Percentiles rank a stretch among this genome's conserved stretches.
These are phyloP conservation scores for Athalia rosae DNA, from an alignment of 2,888 invertebrate genomes.

Conservation along the genomic window DNA sequence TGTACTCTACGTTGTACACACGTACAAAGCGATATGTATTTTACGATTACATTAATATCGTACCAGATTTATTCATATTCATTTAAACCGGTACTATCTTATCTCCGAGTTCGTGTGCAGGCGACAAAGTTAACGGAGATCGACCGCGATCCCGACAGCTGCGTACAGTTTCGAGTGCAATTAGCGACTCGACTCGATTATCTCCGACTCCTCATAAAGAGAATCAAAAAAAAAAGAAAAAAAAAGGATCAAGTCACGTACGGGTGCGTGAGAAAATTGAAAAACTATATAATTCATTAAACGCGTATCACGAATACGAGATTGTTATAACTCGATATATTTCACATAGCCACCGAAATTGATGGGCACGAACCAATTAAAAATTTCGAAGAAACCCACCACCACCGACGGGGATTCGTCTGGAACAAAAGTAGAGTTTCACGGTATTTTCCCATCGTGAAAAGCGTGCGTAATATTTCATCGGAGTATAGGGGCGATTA, in stretches of 20 bases:
- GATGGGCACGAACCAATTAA: background rate
- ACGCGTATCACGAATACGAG: background rate
- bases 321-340: too few relatives aligned
- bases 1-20: background rate
- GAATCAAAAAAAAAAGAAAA: too few relatives aligned
- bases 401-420: background rate
- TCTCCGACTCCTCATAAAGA: background rate
- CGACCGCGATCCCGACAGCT: background rate
- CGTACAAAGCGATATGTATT: too few relatives aligned
- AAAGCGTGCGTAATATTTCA: too few relatives aligned
- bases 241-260: background rate
- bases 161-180: background rate
- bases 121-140: slow-evolving; percentile 9
- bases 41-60: too few relatives aligned
- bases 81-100: background rate
- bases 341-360: too few relatives aligned
- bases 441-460: too few relatives aligned
- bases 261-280: slow-evolving; percentile 18
- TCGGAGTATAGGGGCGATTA: too few relatives aligned
- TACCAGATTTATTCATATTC: background rate
- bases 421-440: too few relatives aligned
- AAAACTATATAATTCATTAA: background rate
- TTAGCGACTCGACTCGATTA: slow-evolving; percentile 33
- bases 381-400: background rate
- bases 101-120: background rate